These are phyloP conservation scores for Nomada ruficornis DNA, from an alignment of 2,888 invertebrate species.

Conservation along the genomic window DNA sequence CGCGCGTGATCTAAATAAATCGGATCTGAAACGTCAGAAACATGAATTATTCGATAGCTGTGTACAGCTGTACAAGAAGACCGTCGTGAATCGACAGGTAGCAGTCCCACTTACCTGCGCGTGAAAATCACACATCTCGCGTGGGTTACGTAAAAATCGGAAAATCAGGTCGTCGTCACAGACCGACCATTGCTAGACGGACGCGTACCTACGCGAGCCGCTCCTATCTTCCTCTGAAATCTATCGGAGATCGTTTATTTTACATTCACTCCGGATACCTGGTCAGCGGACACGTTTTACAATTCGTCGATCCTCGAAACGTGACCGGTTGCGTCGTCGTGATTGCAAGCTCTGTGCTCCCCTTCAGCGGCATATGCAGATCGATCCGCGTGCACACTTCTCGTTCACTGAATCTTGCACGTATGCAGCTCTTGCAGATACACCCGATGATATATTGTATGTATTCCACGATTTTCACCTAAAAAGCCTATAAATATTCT, in stretches of 20 bases:
- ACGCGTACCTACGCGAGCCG: constrained; percentile 4
- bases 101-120: constrained; percentile 35
- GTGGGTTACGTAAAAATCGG: constrained; percentile 32
- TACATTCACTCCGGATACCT: constrained; percentile 20
- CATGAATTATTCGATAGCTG: constrained; percentile 6
- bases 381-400: constrained; percentile 9
- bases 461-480: constrained; percentile 8
- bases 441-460: no score
- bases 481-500: constrained; percentile 72
- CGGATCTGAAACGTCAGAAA: constrained; percentile 29
- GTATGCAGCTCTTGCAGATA: not conserved
- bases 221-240: constrained; percentile 22
- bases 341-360: not conserved
- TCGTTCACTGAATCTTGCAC: constrained; percentile 5
- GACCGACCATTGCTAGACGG: constrained; percentile 24
- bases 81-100: not conserved
- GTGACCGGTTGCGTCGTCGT: constrained; percentile 10
- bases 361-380: constrained; percentile 34
- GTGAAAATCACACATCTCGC: constrained; percentile 32
- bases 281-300: not conserved
- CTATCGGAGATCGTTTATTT: constrained; percentile 25
- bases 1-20: constrained; percentile 20
- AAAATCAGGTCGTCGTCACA: constrained; percentile 29
- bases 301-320: constrained; percentile 22
- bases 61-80: not conserved